Conservation (phyloP, 2,888 invertebrate genomes). For the Dioctria rufipes region DNA sequence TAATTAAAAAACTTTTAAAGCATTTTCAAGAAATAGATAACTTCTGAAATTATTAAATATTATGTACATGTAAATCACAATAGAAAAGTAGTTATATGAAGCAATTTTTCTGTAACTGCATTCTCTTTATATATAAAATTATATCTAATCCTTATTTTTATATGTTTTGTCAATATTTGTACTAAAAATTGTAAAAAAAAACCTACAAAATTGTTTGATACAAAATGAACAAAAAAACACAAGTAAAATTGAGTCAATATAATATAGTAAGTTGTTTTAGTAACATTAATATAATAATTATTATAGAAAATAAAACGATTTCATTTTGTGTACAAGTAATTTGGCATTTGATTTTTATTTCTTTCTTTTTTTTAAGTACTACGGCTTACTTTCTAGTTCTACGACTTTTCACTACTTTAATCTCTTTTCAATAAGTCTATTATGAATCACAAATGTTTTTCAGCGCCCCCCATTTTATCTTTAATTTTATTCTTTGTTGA, state of each 20-base stretch:
- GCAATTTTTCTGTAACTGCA: too few species aligned
- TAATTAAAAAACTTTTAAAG: too few species aligned
- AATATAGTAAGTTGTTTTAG: constrained; percentile 1
- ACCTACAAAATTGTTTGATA: constrained; percentile 12
- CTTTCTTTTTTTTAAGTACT: constrained; percentile 38
- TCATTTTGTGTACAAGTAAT: constrained; percentile 27
- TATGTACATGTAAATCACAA: too few species aligned
- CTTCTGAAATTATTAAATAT: too few species aligned
- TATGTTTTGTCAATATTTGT: constrained; percentile 23
- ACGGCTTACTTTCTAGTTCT: constrained; percentile 29
- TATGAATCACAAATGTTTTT: constrained; percentile 34
- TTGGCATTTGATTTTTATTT: constrained; percentile 37
- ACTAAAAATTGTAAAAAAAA: constrained; percentile 20
- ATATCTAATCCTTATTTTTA: constrained; percentile 4
- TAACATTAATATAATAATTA: constrained; percentile 15
- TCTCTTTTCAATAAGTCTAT: constrained; percentile 35
- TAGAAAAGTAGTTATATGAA: too few species aligned
- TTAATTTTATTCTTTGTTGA: too few species aligned
- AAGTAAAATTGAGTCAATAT: constrained; percentile 26
- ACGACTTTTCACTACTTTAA: constrained; percentile 11
- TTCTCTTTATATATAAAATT: too few species aligned
- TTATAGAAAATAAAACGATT: constrained; percentile 33
- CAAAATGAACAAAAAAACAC: background rate
- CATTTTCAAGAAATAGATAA: too few species aligned
- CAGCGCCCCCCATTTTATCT: background rate